Base-by-base conservation (phyloP, 2,888 invertebrate genomes). In the Junonia oenone region DNA sequence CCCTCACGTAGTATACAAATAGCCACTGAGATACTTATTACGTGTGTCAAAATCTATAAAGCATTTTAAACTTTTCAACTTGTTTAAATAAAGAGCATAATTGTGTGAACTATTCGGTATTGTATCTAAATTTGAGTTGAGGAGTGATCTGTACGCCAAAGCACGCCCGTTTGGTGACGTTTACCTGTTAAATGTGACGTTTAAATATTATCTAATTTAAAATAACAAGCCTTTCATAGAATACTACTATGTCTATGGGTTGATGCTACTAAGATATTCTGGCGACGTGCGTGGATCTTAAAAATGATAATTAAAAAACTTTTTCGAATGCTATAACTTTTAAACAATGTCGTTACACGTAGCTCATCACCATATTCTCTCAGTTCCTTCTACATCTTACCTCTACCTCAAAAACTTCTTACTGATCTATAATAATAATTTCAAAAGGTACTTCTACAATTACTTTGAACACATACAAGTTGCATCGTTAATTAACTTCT, bases 221-320 rank as follows among this genome's bases (percentile, higher is more conserved):
- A 79, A 83, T 85, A 87, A 87, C 78, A 81, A 86, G 77, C 72
- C 66, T 69, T 80, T 85, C 85, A 82, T 78, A 80, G 79, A 74
- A 81, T 71, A 63, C 67, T 73, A 78, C 80, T 75, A 75, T 64
- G 63, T 78, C 82, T 82, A 81, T 67, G 70, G 66, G 63, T 65
- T 68, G 78, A 79, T 79, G 69, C 61, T 57, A 61, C 59, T 59
- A 62, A 68, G 75, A 78, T 76, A 76, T 61, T 55, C 45, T 48
- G 19, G 14, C 9, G 14, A 45, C 47, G 51, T 60, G 57, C 53
- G 49, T 55, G 51, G 45, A 51, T 52, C 45, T 53, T 45, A 48
- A 46, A 50, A 59, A 43, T 51, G 45, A 26, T 40, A 46, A 58
- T 45, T n/a, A 26, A 46, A 13, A 56, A 31, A 11, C 3, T 8